These are phyloP conservation scores for Pseudachorutes palmiensis DNA, from an alignment of 1,140 invertebrate species.

Conservation along the genomic window DNA sequence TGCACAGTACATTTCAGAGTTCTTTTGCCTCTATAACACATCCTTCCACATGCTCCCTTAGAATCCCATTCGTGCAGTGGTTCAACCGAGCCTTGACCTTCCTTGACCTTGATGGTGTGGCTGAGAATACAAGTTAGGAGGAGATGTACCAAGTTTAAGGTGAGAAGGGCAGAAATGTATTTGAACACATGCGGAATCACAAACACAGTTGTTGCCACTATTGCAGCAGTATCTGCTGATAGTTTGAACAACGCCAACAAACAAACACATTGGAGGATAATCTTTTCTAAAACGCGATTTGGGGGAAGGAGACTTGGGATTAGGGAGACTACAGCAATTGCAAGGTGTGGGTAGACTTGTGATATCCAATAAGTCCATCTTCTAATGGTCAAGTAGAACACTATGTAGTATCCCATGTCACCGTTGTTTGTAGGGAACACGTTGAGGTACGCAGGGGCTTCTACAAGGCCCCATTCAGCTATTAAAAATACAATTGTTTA, in stretches of 20 bases:
- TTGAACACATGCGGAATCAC: background rate
- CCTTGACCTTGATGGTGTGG: too few species aligned
- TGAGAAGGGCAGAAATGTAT: background rate
- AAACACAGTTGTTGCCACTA: background rate
- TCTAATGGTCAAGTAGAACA: background rate
- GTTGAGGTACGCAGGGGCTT: background rate
- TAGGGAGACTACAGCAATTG: background rate
- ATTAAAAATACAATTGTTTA: background rate
- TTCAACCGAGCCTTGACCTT: too few species aligned
- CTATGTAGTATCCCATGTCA: background rate
- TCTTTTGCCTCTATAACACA: too few species aligned
- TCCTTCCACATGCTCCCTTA: too few species aligned
- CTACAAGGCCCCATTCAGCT: background rate
- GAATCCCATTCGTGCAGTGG: too few species aligned
- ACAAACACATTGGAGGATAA: background rate
- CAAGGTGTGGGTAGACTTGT: background rate
- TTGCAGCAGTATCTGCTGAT: background rate
- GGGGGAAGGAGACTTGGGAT: background rate
- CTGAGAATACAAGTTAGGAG: background rate
- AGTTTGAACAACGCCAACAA: background rate
- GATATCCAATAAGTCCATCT: background rate
- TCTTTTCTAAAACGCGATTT: background rate
- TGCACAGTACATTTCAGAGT: too few species aligned
- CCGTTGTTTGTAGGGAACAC: background rate
- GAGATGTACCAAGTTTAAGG: background rate